Percentiles rank a stretch among this genome's conserved stretches.
phyloP scores from a whole-genome alignment of 2,888 invertebrate genomes.

The Caenorhabditis parvicauda region DNA sequence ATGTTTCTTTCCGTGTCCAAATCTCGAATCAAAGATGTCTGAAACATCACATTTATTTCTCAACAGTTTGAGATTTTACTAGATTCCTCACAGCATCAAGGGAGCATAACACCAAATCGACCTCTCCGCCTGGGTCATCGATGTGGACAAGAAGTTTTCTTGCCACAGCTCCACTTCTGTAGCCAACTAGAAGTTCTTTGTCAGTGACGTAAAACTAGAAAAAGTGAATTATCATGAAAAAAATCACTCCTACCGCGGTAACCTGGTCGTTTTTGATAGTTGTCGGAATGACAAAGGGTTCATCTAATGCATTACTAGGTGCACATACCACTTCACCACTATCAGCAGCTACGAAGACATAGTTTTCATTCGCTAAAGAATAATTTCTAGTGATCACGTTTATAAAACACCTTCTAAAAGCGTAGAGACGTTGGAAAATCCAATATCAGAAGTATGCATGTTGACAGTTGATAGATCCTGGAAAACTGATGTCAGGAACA shows the following conservation, averaged over 20 bases:
- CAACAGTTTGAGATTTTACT: conserved; percentile 14
- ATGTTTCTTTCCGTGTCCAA: conserved; percentile 33
- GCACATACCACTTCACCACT: conserved; percentile 19
- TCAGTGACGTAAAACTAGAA: conserved; percentile 13
- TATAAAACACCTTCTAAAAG: conserved; percentile 19
- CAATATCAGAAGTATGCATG: conserved; percentile 41
- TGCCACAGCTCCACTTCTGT: conserved; percentile 27
- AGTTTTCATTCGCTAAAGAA: conserved; percentile 17
- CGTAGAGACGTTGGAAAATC: conserved; percentile 29
- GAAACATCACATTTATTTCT: conserved; percentile 4
- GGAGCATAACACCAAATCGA: conserved; percentile 23
- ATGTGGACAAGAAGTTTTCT: conserved; percentile 2
- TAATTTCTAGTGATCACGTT: conserved; percentile 5
- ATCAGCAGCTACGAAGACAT: conserved; percentile 15
- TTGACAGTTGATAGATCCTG: conserved; percentile 34
- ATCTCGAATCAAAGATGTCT: conserved; percentile 30
- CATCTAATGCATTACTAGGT: conserved; percentile 11
- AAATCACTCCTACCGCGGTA: conserved; percentile 7
- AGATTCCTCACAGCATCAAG: conserved; percentile 21
- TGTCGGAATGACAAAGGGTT: conserved; percentile 23
- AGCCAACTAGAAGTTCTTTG: conserved; percentile 22
- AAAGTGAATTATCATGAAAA: not conserved
- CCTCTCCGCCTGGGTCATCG: not conserved
- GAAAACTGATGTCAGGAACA: not conserved
- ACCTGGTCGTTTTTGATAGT: conserved; percentile 8